Evolutionary conservation across 2,797 vertebrate species (phyloP), one percentile per base, ranked within the genome.

Genomic region (Siniperca scherzeri): DNA sequence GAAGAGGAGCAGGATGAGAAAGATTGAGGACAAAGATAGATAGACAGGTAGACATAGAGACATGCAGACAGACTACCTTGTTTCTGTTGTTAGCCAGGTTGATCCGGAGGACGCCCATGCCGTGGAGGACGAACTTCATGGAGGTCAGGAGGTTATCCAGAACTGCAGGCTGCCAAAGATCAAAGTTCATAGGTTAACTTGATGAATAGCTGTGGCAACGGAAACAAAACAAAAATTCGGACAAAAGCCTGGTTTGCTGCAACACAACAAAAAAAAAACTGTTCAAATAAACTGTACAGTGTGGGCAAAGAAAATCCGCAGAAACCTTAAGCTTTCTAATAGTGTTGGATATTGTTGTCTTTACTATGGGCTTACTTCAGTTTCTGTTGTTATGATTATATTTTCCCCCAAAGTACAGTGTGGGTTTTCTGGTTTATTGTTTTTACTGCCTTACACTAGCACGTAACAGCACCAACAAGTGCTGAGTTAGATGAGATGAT

Each of bases 121-220:
- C 96, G 0, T 96, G 95, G 46, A 96, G 95, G 69, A 96, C 96
- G 80, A 96, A 95, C 89, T 96, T 96, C 95, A 96, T 96, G 33
- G 96, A 96, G 74, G 95, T 96, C 84, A 96, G 90, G 42, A 96
- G 95, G 86, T 96, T 96, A 88, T 96, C 96, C 86, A 96, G 87
- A 36, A 96, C 96, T 0, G 96, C 95, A 19, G 94, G 94, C 96
- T 96, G 85, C 11, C 40, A 83, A 71, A 80, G 27, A 68, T 13
- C 65, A 88, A 42, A 17, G 61, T 6, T 42, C 33, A 91, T 13
- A 64, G 61, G 72, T 83, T 61, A 87, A 50, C n/a, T 61, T 64
- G 36, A 82, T 22, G 8, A 74, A 27, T 44, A 33, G 5, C 25
- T 42, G 59, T 16, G 30, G 7, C 22, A 62, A 77, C 0, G 0